phyloP scores from a whole-genome alignment of 2,113 vertebrate genomes.

The Martes martes region DNA sequence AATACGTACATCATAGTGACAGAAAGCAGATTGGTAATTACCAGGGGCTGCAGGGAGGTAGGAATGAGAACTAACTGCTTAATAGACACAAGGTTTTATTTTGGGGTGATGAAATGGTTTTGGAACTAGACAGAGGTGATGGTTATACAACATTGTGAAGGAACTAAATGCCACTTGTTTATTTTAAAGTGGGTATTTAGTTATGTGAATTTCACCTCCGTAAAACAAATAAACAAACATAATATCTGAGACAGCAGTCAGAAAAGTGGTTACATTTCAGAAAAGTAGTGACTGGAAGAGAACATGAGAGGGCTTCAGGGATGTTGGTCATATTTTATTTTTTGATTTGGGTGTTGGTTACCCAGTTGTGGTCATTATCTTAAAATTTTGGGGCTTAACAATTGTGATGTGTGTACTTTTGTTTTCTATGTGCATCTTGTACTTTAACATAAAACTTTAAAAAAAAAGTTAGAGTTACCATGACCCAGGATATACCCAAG shows the following conservation, averaged over 20 bases:
- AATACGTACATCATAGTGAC: not conserved
- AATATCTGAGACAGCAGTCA: not conserved
- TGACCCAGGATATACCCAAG: not conserved
- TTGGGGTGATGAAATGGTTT: not conserved
- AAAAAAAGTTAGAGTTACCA: not conserved
- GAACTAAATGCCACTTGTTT: not conserved
- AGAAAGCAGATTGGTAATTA: not conserved
- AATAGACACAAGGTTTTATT: not conserved
- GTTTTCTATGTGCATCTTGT: not conserved
- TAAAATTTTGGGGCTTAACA: not conserved
- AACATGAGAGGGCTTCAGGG: not conserved
- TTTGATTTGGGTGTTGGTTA: conserved; percentile 8
- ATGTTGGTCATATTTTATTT: not conserved
- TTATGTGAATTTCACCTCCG: not conserved
- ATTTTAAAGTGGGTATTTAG: not conserved
- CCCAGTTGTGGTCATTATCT: not conserved
- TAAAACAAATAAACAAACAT: not conserved
- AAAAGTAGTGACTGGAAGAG: not conserved
- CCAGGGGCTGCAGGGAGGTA: not conserved
- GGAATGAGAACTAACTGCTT: not conserved
- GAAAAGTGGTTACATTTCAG: not conserved
- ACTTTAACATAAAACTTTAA: not conserved
- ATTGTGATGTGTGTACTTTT: not conserved
- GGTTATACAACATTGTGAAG: not conserved
- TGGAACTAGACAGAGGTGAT: not conserved